These are phyloP conservation scores for Vireo griseus DNA, from an alignment of 2,797 vertebrate species.

Conservation along the genomic window DNA sequence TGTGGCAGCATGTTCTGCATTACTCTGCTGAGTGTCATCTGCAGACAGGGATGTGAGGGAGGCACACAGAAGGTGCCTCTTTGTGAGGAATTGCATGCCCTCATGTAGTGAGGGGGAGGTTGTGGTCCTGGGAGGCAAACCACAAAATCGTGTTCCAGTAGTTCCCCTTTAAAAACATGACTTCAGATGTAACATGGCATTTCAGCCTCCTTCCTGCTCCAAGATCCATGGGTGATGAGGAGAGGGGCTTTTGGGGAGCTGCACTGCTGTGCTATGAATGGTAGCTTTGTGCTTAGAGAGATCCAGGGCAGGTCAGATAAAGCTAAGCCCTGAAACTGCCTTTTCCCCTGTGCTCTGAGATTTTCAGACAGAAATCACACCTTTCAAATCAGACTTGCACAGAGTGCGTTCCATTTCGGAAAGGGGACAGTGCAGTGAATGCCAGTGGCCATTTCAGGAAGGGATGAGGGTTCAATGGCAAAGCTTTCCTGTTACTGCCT, in stretches of 20 bases:
- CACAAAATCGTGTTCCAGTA: fast-evolving
- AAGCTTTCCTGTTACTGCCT: neutral
- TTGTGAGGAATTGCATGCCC: neutral
- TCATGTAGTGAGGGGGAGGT: neutral
- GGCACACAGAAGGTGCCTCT: neutral
- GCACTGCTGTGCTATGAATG: neutral
- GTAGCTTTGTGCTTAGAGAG: neutral
- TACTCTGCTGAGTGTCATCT: neutral
- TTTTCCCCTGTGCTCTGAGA: neutral
- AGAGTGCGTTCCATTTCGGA: neutral
- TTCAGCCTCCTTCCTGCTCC: neutral
- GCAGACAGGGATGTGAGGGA: neutral
- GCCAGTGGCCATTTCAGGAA: neutral
- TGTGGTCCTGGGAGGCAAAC: neutral
- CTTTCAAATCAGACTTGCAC: neutral
- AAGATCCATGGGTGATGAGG: neutral
- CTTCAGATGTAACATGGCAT: neutral
- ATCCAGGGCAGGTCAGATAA: neutral
- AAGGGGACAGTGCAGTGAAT: neutral
- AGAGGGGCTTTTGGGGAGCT: neutral
- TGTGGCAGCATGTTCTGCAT: neutral
- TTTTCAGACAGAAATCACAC: neutral
- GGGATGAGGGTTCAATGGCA: neutral
- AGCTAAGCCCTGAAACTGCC: neutral
- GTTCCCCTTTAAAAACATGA: neutral